Evolutionary conservation across 2,797 vertebrate genomes (phyloP).

Genomic region (Etheostoma nigrum): DNA sequence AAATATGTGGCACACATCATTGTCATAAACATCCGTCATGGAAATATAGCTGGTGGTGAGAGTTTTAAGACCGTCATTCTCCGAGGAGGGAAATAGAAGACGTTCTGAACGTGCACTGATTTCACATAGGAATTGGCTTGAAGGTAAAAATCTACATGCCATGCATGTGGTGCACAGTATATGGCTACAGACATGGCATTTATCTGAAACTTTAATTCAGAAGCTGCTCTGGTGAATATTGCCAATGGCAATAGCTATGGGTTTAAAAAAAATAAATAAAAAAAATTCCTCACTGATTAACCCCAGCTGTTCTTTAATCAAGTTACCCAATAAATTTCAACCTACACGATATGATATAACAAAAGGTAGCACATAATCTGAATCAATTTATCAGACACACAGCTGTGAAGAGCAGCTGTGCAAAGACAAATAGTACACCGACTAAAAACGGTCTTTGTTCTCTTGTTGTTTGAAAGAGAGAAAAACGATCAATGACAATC

Average conservation of each 20-base stretch:
- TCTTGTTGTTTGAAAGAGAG: constrained; percentile 46
- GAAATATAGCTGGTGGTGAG: constrained; percentile 53
- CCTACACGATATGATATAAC: constrained; percentile 6
- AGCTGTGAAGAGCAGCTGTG: constrained; percentile 47
- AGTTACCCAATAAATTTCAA: constrained; percentile 13
- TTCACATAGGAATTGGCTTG: constrained; percentile 33
- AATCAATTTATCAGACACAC: constrained; percentile 39
- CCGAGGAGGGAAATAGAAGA: constrained; percentile 41
- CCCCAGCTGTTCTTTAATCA: constrained; percentile 1
- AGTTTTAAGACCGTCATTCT: constrained; percentile 62
- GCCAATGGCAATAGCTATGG: neutral
- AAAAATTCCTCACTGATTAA: constrained; percentile 26
- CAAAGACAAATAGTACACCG: constrained; percentile 24
- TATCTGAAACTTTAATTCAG: constrained; percentile 1
- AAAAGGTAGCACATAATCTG: constrained; percentile 27
- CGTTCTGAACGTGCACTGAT: constrained; percentile 48
- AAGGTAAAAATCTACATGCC: constrained; percentile 23
- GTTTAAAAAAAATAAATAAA: neutral
- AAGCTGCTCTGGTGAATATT: constrained; percentile 19
- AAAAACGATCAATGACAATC: constrained; percentile 65
- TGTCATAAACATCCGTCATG: constrained; percentile 73
- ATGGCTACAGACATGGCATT: neutral
- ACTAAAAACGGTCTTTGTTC: constrained; percentile 52
- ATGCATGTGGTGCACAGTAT: constrained; percentile 9
- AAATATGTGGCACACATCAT: constrained; percentile 68